Evolutionary conservation across 1,140 invertebrate species (phyloP).

Genomic region (Drosophila gunungcola): DNA sequence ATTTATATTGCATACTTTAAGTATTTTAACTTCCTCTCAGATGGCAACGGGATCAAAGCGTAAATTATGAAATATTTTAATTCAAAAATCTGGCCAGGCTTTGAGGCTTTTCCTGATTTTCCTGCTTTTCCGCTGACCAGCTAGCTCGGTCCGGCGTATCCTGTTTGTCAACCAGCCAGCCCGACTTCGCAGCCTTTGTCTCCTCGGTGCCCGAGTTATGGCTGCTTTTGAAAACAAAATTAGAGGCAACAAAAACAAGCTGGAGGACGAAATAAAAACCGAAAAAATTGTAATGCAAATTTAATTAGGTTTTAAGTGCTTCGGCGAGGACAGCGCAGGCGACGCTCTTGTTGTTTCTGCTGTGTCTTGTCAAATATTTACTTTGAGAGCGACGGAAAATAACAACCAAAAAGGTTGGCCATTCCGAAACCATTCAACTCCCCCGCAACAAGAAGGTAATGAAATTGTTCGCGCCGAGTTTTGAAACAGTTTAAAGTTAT

Average conservation of each 20-base stretch:
- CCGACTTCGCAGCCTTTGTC: constrained; percentile 44
- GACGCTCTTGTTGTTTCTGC: constrained; percentile 37
- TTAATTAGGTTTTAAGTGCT: constrained; percentile 83
- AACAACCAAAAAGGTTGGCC: constrained; percentile 75
- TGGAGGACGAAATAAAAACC: constrained; percentile 42
- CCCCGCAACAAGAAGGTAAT: constrained; percentile 63
- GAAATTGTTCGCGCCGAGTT: constrained; percentile 78
- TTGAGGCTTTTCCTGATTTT: constrained; percentile 14
- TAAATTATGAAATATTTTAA: constrained; percentile 51
- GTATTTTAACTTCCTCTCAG: neutral
- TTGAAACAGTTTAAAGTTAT: constrained; percentile 81
- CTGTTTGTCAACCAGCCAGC: constrained; percentile 70
- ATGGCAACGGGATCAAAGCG: constrained; percentile 52
- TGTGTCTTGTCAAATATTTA: constrained; percentile 78
- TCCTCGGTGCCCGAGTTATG: constrained; percentile 46
- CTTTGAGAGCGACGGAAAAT: constrained; percentile 73
- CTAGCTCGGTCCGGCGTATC: constrained; percentile 22
- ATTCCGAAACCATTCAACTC: constrained; percentile 14
- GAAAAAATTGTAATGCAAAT: constrained; percentile 81
- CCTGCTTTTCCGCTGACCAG: constrained; percentile 4
- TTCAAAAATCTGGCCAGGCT: constrained; percentile 35
- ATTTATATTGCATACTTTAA: neutral
- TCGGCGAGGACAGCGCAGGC: constrained; percentile 61
- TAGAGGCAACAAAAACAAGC: constrained; percentile 48
- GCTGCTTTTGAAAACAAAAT: constrained; percentile 77